Evolutionary conservation across 2,797 vertebrate genomes (phyloP).

Genomic region (Rhinichthys osculus): DNA sequence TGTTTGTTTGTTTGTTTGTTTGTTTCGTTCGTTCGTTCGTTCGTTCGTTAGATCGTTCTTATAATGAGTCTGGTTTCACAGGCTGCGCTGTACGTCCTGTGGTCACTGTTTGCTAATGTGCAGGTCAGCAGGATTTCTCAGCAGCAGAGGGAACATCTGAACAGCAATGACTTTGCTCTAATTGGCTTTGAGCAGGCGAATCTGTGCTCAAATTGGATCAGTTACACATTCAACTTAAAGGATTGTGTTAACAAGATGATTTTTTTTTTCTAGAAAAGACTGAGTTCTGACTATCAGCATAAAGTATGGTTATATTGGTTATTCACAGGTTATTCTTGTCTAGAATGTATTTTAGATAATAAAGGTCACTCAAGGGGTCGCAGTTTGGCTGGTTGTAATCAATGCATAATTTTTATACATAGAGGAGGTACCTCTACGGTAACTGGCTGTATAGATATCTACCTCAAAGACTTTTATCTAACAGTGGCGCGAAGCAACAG

Average conservation of each 20-base stretch:
- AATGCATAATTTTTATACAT: neutral
- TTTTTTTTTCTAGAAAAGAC: neutral
- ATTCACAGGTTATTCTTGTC: neutral
- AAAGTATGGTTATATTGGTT: neutral
- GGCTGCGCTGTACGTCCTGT: neutral
- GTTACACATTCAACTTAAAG: neutral
- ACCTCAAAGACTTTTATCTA: neutral
- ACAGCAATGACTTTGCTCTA: neutral
- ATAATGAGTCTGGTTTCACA: conserved; percentile 26
- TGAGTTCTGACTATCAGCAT: neutral
- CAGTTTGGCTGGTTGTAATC: neutral
- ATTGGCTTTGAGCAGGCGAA: conserved; percentile 2
- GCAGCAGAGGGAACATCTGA: neutral
- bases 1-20: neutral
- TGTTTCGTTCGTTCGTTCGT: neutral
- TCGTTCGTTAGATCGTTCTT: neutral
- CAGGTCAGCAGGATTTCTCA: conserved; percentile 23
- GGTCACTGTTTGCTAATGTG: conserved; percentile 13
- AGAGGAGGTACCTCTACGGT: neutral
- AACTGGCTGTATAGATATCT: neutral
- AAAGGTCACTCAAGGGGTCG: neutral
- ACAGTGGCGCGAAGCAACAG: neutral
- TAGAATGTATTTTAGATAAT: neutral
- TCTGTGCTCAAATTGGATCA: conserved; percentile 15
- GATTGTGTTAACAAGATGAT: neutral